Conservation (phyloP, 2,888 invertebrate genomes). For the Meganola albula region DNA sequence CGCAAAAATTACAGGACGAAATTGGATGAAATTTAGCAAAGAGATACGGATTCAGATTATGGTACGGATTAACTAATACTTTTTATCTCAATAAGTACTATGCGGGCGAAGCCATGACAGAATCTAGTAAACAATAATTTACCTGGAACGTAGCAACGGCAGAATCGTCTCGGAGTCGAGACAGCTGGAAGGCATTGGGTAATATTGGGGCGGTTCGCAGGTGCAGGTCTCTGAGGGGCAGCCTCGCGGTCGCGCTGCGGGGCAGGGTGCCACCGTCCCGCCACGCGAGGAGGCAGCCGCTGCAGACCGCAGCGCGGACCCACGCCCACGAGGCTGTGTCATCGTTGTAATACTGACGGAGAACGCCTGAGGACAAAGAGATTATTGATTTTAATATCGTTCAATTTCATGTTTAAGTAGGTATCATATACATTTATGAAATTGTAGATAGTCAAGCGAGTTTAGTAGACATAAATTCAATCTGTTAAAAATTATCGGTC, state of each 20-base stretch:
- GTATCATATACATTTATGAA: too few relatives aligned
- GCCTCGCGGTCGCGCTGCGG: constrained; percentile 55
- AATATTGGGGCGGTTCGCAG: constrained; percentile 53
- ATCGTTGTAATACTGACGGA: constrained; percentile 68
- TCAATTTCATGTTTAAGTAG: too few relatives aligned
- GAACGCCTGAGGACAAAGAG: constrained; percentile 48
- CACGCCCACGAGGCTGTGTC: constrained; percentile 60
- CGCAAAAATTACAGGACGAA: too few relatives aligned
- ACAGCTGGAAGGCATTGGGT: constrained; percentile 69
- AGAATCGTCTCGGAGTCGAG: constrained; percentile 63
- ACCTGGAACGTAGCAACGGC: constrained; percentile 75
- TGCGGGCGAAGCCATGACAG: too few relatives aligned
- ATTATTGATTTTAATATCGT: too few relatives aligned
- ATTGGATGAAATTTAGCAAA: too few relatives aligned
- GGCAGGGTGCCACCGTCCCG: constrained; percentile 72
- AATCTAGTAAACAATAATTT: constrained; percentile 6
- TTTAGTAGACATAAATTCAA: too few relatives aligned
- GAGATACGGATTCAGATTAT: background rate
- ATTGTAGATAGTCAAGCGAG: too few relatives aligned
- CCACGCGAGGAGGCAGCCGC: constrained; percentile 66
- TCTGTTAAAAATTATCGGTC: too few relatives aligned
- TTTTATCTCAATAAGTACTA: background rate
- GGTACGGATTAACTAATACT: background rate
- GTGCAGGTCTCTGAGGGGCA: constrained; percentile 62
- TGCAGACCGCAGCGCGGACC: constrained; percentile 66